Evolutionary conservation across 2,797 vertebrate genomes (phyloP).

Genomic region (Bovichtus variegatus): DNA sequence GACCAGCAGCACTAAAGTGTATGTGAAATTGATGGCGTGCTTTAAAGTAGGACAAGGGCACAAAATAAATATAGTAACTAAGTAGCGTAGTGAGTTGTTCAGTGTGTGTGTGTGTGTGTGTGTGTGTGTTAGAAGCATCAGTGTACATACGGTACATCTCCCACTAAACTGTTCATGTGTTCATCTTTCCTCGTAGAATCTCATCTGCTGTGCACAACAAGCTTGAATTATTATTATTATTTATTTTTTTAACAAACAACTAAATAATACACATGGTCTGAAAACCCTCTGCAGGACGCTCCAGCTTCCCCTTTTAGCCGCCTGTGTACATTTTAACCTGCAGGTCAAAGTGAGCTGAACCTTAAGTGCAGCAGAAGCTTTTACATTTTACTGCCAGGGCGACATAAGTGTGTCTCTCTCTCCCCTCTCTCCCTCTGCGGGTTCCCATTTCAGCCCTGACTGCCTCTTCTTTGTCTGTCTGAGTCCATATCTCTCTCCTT

Average conservation of each 20-base stretch:
- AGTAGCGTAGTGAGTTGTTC: neutral
- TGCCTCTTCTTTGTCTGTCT: slow-evolving; percentile 45
- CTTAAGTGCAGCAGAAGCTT: slow-evolving; percentile 61
- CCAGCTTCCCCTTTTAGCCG: slow-evolving; percentile 43
- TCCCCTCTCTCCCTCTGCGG: slow-evolving; percentile 13
- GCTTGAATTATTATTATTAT: too few relatives aligned
- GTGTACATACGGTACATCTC: neutral
- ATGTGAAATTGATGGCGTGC: neutral
- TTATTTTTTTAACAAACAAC: slow-evolving; percentile 26
- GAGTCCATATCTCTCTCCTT: slow-evolving; percentile 47
- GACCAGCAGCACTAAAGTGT: neutral
- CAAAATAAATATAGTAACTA: neutral
- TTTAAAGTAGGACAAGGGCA: neutral
- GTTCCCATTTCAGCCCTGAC: slow-evolving; percentile 55
- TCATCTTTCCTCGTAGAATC: slow-evolving; percentile 8
- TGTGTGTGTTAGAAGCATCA: neutral
- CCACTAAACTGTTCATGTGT: neutral
- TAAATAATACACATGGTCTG: slow-evolving; percentile 51
- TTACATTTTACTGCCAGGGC: slow-evolving; percentile 54
- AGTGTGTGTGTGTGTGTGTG: neutral
- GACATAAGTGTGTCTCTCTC: slow-evolving; percentile 28
- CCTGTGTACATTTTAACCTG: slow-evolving; percentile 40
- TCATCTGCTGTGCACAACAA: neutral
- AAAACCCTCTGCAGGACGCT: slow-evolving; percentile 21
- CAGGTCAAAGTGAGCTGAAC: slow-evolving; percentile 56